phyloP scores from a whole-genome alignment of 1,140 invertebrate species.

The Fopius arisanus region DNA sequence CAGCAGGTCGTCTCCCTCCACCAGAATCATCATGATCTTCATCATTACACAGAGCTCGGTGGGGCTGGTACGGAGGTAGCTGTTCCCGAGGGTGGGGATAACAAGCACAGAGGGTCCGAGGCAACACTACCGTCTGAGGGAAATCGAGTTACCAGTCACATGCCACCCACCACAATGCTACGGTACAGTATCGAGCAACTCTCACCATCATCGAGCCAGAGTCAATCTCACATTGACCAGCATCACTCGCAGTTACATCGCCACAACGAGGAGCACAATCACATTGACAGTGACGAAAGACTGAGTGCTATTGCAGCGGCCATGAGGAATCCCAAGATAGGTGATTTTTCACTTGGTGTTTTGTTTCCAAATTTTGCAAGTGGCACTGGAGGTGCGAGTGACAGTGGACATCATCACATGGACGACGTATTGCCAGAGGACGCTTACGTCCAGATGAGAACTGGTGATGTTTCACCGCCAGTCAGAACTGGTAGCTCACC shows the following conservation, averaged over 20 bases:
- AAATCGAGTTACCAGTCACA: slow-evolving; percentile 55
- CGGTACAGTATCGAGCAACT: slow-evolving; percentile 55
- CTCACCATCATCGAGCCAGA: slow-evolving; percentile 48
- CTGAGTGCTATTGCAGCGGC: slow-evolving; percentile 47
- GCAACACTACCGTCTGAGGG: slow-evolving; percentile 46
- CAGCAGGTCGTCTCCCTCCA: slow-evolving; percentile 37
- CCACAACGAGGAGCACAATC: slow-evolving; percentile 15
- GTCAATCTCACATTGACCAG: slow-evolving; percentile 39
- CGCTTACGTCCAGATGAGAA: slow-evolving; percentile 49
- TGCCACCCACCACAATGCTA: slow-evolving; percentile 61
- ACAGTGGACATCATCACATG: slow-evolving; percentile 40
- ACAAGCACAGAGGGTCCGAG: slow-evolving; percentile 41
- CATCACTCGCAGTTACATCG: slow-evolving; percentile 47
- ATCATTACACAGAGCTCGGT: slow-evolving; percentile 38
- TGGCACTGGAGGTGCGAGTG: slow-evolving; percentile 3
- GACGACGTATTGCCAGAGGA: slow-evolving; percentile 52
- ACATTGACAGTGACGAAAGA: slow-evolving; percentile 32
- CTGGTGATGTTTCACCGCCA: slow-evolving; percentile 45
- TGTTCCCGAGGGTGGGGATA: slow-evolving; percentile 57
- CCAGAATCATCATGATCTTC: slow-evolving; percentile 37
- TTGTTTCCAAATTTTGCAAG: slow-evolving; percentile 43
- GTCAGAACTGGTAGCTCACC: slow-evolving; percentile 56
- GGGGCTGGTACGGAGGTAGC: slow-evolving; percentile 48
- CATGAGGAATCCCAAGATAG: slow-evolving; percentile 44
- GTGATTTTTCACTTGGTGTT: slow-evolving; percentile 44